A percentile compares a stretch with the other conserved stretches of the same genome.
phyloP scores from a whole-genome alignment of 2,888 invertebrate species.

The Girardia tigrina region DNA sequence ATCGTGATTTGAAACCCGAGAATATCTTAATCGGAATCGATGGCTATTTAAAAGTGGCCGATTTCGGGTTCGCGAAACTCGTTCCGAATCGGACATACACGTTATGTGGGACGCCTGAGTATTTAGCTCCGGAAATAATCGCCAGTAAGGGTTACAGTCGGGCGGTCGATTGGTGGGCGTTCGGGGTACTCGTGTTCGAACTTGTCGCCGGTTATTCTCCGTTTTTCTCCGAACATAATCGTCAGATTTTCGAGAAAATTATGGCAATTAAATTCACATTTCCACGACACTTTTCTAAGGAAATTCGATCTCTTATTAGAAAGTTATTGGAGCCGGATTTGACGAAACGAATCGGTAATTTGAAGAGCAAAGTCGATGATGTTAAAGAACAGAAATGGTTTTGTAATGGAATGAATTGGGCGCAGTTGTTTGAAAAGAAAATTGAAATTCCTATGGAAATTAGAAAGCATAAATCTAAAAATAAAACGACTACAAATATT shows the following conservation, averaged over 20 bases:
- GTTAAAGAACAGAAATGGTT: slow-evolving; percentile 33
- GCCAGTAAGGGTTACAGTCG: slow-evolving; percentile 32
- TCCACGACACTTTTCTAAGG: slow-evolving; percentile 25
- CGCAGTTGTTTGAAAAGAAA: not conserved
- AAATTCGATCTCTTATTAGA: slow-evolving; percentile 34
- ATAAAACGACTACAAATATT: not conserved
- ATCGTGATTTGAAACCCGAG: slow-evolving; percentile 36
- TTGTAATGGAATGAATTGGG: not conserved
- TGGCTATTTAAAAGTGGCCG: slow-evolving; percentile 34
- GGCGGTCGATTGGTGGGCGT: slow-evolving; percentile 36
- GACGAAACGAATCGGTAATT: slow-evolving; percentile 31
- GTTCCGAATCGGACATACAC: slow-evolving; percentile 27
- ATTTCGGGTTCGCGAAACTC: slow-evolving; percentile 35
- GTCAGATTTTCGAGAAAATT: slow-evolving; percentile 35
- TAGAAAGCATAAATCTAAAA: not conserved
- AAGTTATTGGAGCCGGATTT: slow-evolving; percentile 31
- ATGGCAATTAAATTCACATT: slow-evolving; percentile 26
- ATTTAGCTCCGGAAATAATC: slow-evolving; percentile 36
- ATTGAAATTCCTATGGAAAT: not conserved
- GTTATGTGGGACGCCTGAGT: slow-evolving; percentile 34
- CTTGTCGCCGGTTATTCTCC: slow-evolving; percentile 29
- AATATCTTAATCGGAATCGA: slow-evolving; percentile 32
- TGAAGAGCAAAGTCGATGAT: slow-evolving; percentile 33
- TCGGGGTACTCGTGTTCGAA: slow-evolving; percentile 30
- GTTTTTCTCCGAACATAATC: slow-evolving; percentile 26